Conservation (phyloP, 2,888 invertebrate genomes). For the Entomobrya multifasciata region DNA sequence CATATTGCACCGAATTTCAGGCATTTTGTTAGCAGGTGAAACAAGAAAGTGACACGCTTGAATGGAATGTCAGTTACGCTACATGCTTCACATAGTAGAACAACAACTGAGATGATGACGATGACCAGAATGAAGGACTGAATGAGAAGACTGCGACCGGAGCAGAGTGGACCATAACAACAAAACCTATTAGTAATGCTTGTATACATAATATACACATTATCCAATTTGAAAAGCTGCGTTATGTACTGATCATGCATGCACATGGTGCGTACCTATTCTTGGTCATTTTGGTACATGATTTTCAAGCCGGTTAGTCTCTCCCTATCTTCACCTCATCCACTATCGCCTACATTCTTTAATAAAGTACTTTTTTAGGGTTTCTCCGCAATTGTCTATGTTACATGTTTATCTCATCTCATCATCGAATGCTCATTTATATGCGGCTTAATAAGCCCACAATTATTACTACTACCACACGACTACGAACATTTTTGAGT, state of each 20-base stretch:
- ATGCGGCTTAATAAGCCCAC: conserved; percentile 43
- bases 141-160: background rate
- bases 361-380: background rate
- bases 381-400: no score
- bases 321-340: background rate
- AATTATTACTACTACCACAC: background rate
- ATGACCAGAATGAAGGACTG: conserved; percentile 13
- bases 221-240: background rate
- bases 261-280: conserved; percentile 23
- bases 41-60: conserved; percentile 40
- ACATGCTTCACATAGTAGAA: background rate
- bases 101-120: conserved; percentile 31
- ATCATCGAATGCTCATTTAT: background rate
- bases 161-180: background rate
- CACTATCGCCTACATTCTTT: conserved; percentile 48
- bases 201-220: background rate
- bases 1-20: conserved; percentile 61
- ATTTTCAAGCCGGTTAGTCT: conserved; percentile 57
- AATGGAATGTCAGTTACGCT: conserved; percentile 35
- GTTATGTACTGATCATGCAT: background rate
- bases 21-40: conserved; percentile 66
- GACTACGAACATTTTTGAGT: background rate
- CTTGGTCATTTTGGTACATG: background rate
- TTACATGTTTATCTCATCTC: background rate
- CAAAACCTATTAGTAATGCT: background rate